Evolutionary conservation across 2,888 invertebrate species (phyloP), one percentile per base, ranked within the genome.

Genomic region (Leucoma salicis): DNA sequence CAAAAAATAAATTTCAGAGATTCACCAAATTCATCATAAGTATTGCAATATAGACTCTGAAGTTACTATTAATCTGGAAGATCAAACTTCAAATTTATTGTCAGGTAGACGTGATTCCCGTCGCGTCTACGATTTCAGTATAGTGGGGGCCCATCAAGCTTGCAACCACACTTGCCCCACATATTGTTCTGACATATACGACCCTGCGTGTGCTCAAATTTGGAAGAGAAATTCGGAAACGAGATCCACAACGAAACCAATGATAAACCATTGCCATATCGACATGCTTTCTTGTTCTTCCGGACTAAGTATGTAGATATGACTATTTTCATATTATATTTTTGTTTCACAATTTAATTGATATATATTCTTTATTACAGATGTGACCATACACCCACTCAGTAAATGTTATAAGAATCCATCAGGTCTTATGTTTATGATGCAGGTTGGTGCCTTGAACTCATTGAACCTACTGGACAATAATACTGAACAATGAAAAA

Each of bases 201-300:
- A 77, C 2, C 87, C 87, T 0, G 82, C 72, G 1, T 88, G 87
- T 41, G 86, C 83, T 3, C 53, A 70, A 38, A 80, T 86, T 27
- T 81, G 72, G 76, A 59, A 57, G 2, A 50, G 47, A 1, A 47
- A 54, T 12, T 66, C 56, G 62, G 21, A 35, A 3, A 31, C 33
- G 0, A 12, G 2, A 8, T 71, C 42, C 25, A 54, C 24, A 0
- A 57, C 45, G 28, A 65, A 69, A 16, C 59, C 77, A 0, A 84
- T 87, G 80, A 63, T 88, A 35, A 88, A 88, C 48, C 87, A 88
- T 44, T 88, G 87, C 42, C 87, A 88, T 47, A 72, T 86, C n/a
- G 87, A 88, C 37, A 48, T 87, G 60, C 74, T 70, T 28, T 88
- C 87, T 1, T 88, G 87, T 51, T 68, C 76, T 7, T 39, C 73